These are phyloP conservation scores for Monarcha castaneiventris DNA, from an alignment of 2,113 vertebrate genomes.

Conservation along the genomic window DNA sequence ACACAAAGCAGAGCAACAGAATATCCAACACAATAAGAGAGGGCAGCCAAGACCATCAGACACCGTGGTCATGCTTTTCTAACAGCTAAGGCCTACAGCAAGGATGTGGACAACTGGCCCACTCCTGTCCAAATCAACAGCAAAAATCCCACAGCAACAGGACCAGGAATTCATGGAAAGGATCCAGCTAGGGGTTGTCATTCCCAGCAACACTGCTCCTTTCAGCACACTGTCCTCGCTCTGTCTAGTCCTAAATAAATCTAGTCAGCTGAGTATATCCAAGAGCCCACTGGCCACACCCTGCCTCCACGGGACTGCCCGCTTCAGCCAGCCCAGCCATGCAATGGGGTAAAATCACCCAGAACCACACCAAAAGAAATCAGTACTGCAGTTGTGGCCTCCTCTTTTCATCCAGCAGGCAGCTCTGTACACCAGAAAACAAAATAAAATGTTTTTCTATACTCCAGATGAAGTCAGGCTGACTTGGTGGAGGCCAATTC, in stretches of 20 bases:
- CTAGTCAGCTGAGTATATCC: neutral
- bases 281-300: neutral
- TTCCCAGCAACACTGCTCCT: neutral
- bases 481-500: neutral
- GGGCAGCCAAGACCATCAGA: neutral
- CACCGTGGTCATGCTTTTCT: neutral
- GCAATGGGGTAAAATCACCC: neutral
- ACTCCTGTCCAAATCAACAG: neutral
- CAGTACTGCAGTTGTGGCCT: fast-evolving
- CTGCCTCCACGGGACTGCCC: neutral
- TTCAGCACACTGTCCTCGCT: neutral
- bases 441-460: neutral
- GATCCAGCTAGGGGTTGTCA: fast-evolving
- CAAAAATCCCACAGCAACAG: neutral
- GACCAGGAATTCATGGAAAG: neutral
- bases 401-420: neutral
- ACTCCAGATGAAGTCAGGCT: neutral
- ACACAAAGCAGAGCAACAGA: neutral
- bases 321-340: neutral
- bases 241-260: neutral
- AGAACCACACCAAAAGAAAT: neutral
- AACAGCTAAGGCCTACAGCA: neutral
- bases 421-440: neutral
- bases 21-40: neutral
- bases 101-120: neutral